Conservation (phyloP, 2,888 invertebrate species). For the Archaeoteleia sp. region DNA sequence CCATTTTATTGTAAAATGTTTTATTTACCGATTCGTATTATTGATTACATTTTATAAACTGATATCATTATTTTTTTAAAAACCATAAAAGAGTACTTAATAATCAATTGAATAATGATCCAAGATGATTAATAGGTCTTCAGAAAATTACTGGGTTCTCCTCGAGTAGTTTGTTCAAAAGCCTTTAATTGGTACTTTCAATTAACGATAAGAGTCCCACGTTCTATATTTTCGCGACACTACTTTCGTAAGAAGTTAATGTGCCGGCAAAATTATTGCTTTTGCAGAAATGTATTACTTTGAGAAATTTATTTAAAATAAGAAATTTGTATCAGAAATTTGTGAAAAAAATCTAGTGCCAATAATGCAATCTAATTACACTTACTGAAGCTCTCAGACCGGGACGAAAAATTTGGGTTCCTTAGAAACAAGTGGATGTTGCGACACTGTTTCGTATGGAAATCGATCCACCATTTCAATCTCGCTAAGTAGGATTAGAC, state of each 20-base stretch:
- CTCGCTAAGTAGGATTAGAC: slow-evolving; percentile 51
- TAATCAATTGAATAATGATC: slow-evolving; percentile 28
- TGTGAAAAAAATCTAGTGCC: no score
- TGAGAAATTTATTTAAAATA: not conserved
- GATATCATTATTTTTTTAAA: no score
- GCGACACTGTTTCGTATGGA: slow-evolving; percentile 37
- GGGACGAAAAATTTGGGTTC: slow-evolving; percentile 38
- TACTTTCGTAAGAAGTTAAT: slow-evolving; percentile 15
- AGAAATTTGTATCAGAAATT: no score
- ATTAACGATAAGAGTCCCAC: slow-evolving; percentile 31
- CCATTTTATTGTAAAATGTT: no score
- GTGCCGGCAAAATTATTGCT: slow-evolving; percentile 19
- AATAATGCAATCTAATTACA: no score
- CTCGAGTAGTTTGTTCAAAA: slow-evolving; percentile 16
- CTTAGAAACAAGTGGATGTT: slow-evolving; percentile 36
- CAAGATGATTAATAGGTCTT: slow-evolving; percentile 17
- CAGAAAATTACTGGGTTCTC: slow-evolving; percentile 28
- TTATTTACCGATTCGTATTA: no score
- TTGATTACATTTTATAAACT: no score
- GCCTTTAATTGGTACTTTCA: slow-evolving; percentile 32
- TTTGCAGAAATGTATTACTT: not conserved
- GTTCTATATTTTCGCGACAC: slow-evolving; percentile 19
- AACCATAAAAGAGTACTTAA: slow-evolving; percentile 18
- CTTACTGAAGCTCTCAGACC: slow-evolving; percentile 5
- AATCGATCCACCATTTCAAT: slow-evolving; percentile 47